Percentiles rank a stretch among this genome's conserved stretches.
phyloP scores from a whole-genome alignment of 2,888 invertebrate species.

The Drosophila paramelanica region DNA sequence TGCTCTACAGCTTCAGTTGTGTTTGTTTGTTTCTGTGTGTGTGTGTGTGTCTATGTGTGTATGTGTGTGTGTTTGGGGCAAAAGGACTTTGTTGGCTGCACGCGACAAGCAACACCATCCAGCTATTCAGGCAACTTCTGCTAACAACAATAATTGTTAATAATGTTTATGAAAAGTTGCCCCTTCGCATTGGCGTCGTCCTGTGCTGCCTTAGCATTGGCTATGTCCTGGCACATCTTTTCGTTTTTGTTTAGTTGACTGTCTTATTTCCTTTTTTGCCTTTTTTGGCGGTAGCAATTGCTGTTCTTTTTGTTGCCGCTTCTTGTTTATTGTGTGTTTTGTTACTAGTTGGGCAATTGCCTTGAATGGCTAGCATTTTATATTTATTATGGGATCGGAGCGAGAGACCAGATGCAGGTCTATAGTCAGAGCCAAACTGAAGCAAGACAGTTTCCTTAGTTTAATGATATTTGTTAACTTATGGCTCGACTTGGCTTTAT shows the following conservation, averaged over 20 bases:
- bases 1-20: conserved; percentile 4
- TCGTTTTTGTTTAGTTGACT: conserved; percentile 70
- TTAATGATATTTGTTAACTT: conserved; percentile 72
- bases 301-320: conserved; percentile 11
- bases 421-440: background rate
- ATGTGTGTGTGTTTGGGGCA: conserved; percentile 23
- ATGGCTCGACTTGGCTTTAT: conserved; percentile 21
- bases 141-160: conserved; percentile 81
- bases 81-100: conserved; percentile 69
- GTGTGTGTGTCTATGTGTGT: conserved; percentile 2
- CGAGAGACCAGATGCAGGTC: conserved; percentile 29
- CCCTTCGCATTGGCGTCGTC: conserved; percentile 41
- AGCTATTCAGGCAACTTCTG: conserved; percentile 65
- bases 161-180: conserved; percentile 82
- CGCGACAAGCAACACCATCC: conserved; percentile 68
- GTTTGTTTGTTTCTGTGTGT: conserved; percentile 1
- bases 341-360: conserved; percentile 65
- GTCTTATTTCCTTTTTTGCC: conserved; percentile 55
- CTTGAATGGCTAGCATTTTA: conserved; percentile 66
- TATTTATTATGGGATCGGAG: conserved; percentile 43
- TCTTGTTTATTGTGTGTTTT: conserved; percentile 31
- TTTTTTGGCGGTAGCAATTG: conserved; percentile 46
- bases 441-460: conserved; percentile 50
- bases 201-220: conserved; percentile 42
- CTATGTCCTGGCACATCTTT: conserved; percentile 69